Evolutionary conservation across 2,888 invertebrate genomes (phyloP).

Genomic region (Diaphora mendica): DNA sequence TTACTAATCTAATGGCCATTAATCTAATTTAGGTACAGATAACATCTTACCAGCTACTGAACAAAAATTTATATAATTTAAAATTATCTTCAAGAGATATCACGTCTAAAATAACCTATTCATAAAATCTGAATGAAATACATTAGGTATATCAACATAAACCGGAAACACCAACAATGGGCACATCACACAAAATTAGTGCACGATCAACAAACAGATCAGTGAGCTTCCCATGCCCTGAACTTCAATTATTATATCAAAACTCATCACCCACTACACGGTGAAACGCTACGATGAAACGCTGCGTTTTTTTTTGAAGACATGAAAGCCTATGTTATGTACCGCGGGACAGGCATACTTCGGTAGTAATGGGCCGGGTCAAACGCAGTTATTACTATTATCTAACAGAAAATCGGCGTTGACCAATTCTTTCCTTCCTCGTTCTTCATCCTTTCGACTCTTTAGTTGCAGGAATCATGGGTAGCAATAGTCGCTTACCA

Average conservation of each 20-base stretch:
- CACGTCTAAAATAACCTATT: not conserved
- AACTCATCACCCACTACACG: conserved; percentile 32
- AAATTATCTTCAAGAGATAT: not conserved
- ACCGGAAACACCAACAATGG: conserved; percentile 80
- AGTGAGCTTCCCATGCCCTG: conserved; percentile 28
- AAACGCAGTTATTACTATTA: not conserved
- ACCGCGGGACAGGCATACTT: not conserved
- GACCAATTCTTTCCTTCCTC: not conserved
- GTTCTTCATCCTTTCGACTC: too few relatives aligned
- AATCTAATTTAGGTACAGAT: too few relatives aligned
- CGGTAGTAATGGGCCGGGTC: not conserved
- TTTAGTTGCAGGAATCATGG: too few relatives aligned
- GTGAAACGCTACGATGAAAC: conserved; percentile 18
- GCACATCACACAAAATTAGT: conserved; percentile 72
- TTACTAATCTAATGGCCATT: not conserved
- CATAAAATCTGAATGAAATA: conserved; percentile 27
- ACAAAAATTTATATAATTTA: not conserved
- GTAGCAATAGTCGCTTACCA: too few relatives aligned
- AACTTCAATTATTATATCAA: conserved; percentile 15
- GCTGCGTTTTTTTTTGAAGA: not conserved
- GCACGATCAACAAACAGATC: conserved; percentile 55
- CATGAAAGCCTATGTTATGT: not conserved
- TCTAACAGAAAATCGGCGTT: not conserved
- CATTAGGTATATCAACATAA: conserved; percentile 52
- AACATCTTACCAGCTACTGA: not conserved